Base-by-base conservation (phyloP, 2,888 invertebrate genomes). In the Linnaemya tessellans region DNA sequence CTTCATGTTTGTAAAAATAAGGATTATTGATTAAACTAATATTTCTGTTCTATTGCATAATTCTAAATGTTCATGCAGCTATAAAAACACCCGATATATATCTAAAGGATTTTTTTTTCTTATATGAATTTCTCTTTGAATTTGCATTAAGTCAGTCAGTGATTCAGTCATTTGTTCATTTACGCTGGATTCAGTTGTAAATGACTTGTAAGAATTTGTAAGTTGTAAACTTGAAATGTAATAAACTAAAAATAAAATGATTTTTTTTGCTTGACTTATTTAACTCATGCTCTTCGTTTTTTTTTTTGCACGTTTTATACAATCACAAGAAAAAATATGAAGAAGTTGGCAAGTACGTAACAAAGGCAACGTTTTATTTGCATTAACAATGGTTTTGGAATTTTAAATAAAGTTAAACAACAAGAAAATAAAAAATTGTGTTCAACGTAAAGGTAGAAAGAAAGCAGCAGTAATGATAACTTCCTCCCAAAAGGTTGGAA, bases 381-480 rank as follows among this genome's bases (percentile, higher is more conserved):
- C 80, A 75, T 70, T 49, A 58, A 80, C 74, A 80, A 75, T 80
- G 41, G 43, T 75, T 56, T 62, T 65, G 70, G 79, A 75, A 74
- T 80, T 75, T 75, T 30, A 75, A 79, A 65, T 75, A 49, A 70
- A 60, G 62, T 75, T 64, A 49, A 68, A 68, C 11, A 74, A 18
- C 41, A 58, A 38, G 62, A 62, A 2, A 67, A n/a, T n/a, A 15
- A 51, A 58, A 38, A 60, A 56, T 1, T 56, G 18, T 13, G 49
- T 71, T 25, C 13, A 43, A 49, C 7, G 18, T 10, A 58, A 58
- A 58, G 20, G 20, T 54, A 22, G 49, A n/a, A 9, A 65, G 15
- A 46, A 67, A 22, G 58, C 41, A 41, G 41, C 41, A 41, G 41
- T 41, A 58, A 78, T 71, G 77, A 70, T 62, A 71, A 80, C 54